Evolutionary conservation across 2,888 invertebrate species (phyloP), one percentile per base, ranked within the genome.

Genomic region (Litoditis marina): DNA sequence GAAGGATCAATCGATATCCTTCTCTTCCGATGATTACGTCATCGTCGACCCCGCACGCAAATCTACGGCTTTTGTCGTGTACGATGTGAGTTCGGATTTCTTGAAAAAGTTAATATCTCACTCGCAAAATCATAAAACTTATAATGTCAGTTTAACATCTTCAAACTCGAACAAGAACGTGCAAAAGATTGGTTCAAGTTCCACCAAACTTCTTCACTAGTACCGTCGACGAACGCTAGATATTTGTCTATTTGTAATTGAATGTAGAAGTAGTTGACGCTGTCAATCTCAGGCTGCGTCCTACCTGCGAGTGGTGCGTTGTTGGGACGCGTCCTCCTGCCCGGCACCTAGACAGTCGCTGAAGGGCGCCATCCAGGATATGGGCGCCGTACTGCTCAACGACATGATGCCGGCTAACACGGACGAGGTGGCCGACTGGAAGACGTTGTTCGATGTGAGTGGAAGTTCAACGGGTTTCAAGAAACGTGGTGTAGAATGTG

Each of bases 1-100:
- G 32, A 52, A 39, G 34, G 55, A 65, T 25, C 69, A 73, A 44
- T 25, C 58, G 16, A 42, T 70, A 46, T 69, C 66, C 31, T 73
- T 73, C 49, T 52, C 59, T 5, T 69, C 68, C 13, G 64, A 54
- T 44, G 70, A 72, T 54, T 74, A 70, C 55, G 69, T 74, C 6
- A 65, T 74, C 6, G 49, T 74, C 34, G 74, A 74, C 61, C 67
- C 74, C 11, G 42, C 50, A 1, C 34, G 74, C 28, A 74, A 71
- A 53, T 69, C 68, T 2, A 65, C 72, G 32, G 74, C 74, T 7
- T 66, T 74, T 30, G 63, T 74, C 4, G 68, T 69, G 13, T 74
- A 74, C 36, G 74, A 74, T 63, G 73, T 70, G 44, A 68, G 69
- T 53, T 36, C n/a, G n/a, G n/a, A n/a, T n/a, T n/a, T n/a, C n/a